These are phyloP conservation scores for Ondatra zibethicus DNA, from an alignment of 2,113 vertebrate genomes.

Conservation along the genomic window DNA sequence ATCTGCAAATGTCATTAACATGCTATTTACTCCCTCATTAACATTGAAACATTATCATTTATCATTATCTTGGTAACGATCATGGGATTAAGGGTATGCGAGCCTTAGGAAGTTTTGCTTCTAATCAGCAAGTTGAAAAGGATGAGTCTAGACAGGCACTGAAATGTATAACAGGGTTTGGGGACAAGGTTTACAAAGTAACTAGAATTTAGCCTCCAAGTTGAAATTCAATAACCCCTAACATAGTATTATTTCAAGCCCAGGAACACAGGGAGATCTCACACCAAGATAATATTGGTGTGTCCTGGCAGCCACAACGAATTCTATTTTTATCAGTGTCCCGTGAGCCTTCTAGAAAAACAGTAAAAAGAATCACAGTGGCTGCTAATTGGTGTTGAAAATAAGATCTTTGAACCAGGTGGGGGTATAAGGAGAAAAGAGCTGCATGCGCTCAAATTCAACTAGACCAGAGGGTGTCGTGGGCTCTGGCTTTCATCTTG, in stretches of 20 bases:
- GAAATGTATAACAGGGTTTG: conserved; percentile 40
- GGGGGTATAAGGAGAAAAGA: neutral
- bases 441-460: neutral
- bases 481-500: neutral
- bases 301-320: neutral
- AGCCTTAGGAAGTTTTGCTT: conserved; percentile 54
- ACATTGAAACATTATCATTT: conserved; percentile 77
- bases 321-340: conserved; percentile 15
- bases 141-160: conserved; percentile 32
- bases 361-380: neutral
- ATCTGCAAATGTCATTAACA: conserved; percentile 75
- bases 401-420: neutral
- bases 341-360: neutral
- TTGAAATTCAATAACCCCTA: conserved; percentile 22
- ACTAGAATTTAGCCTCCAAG: conserved; percentile 27
- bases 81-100: conserved; percentile 62
- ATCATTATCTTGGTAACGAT: conserved; percentile 78
- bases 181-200: conserved; percentile 28
- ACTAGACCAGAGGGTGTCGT: neutral
- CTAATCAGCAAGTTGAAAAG: conserved; percentile 64
- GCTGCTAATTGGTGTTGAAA: conserved; percentile 25
- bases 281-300: neutral
- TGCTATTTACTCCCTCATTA: conserved; percentile 81
- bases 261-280: neutral
- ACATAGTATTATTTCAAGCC: conserved; percentile 16